A percentile compares a stretch with the other conserved stretches of the same genome.
Conservation (phyloP, 2,797 vertebrate species). For the Acanthis flammea region DNA sequence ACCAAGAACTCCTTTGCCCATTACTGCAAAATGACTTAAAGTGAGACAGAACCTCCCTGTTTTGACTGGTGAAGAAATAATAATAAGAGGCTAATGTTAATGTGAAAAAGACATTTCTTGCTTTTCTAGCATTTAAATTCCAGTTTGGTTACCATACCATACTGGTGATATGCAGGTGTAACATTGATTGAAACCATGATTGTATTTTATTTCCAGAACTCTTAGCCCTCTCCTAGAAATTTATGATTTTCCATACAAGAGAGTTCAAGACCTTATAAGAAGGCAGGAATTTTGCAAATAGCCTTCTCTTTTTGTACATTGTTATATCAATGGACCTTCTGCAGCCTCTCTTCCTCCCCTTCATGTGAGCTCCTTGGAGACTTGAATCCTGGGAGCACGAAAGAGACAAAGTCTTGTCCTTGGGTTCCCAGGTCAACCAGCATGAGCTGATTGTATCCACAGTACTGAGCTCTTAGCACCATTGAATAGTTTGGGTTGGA, state of each 20-base stretch:
- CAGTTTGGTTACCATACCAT: not conserved
- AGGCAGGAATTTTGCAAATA: not conserved
- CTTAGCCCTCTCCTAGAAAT: not conserved
- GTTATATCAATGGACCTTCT: not conserved
- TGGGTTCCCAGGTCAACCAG: not conserved
- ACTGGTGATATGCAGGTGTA: not conserved
- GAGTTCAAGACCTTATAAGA: not conserved
- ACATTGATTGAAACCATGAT: not conserved
- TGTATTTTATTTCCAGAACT: not conserved
- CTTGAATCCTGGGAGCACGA: accelerated
- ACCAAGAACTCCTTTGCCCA: not conserved
- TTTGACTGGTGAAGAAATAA: not conserved
- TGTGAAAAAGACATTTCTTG: not conserved
- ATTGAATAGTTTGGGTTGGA: no score
- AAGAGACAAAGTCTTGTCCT: not conserved
- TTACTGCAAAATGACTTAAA: not conserved
- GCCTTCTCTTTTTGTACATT: not conserved
- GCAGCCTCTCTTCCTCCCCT: not conserved
- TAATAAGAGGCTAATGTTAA: not conserved
- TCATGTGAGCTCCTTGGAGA: not conserved
- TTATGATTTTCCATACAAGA: not conserved
- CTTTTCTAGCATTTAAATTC: not conserved
- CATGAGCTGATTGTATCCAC: not conserved
- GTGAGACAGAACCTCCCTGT: not conserved
- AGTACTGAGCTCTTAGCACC: not conserved